phyloP scores from a whole-genome alignment of 1,140 invertebrate species.

The Trichonephila inaurata region DNA sequence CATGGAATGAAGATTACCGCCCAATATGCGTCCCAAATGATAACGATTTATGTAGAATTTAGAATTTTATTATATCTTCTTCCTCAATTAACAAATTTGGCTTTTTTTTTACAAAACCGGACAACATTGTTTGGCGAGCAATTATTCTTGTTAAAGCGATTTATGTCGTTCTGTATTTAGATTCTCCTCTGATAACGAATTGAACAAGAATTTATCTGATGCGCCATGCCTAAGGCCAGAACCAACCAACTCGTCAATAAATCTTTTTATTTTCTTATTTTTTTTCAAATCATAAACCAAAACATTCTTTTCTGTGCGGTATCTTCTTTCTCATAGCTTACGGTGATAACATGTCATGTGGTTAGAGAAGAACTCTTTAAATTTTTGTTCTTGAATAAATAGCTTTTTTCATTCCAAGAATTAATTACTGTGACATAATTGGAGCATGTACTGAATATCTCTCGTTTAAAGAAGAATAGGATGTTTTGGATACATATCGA shows the following conservation, averaged over 20 bases:
- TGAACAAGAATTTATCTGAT: background rate
- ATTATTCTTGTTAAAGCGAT: background rate
- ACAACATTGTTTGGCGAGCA: background rate
- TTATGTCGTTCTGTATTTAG: background rate
- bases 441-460: conserved; percentile 9
- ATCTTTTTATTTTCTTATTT: background rate
- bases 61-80: background rate
- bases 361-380: background rate
- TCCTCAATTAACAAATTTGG: background rate
- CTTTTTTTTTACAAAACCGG: background rate
- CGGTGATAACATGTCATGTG: background rate
- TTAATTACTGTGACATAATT: conserved; percentile 23
- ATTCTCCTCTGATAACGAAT: background rate
- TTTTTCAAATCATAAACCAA: background rate
- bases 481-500: background rate
- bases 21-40: background rate
- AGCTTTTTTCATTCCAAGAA: background rate
- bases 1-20: too few species aligned
- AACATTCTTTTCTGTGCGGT: background rate
- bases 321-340: background rate
- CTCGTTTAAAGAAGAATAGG: background rate
- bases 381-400: background rate
- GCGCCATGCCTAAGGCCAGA: background rate
- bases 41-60: background rate
- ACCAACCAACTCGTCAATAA: background rate